phyloP scores from a whole-genome alignment of 1,140 invertebrate species.

The Elymnias hypermnestra region DNA sequence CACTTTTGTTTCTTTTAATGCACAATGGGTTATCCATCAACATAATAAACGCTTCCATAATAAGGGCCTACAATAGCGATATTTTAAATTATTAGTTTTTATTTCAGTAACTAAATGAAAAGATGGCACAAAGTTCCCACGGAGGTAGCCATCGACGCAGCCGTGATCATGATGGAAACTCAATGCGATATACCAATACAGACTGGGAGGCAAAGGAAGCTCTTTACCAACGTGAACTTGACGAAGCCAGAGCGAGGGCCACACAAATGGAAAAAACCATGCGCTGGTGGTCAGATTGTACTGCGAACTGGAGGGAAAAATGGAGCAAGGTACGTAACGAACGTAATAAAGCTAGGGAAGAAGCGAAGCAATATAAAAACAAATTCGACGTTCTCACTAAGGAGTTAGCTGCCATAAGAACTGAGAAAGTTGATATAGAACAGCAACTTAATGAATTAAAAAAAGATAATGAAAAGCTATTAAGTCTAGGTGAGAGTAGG shows the following conservation, averaged over 20 bases:
- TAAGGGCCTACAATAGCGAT: not conserved
- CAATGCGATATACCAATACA: constrained; percentile 55
- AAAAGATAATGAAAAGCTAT: constrained; percentile 60
- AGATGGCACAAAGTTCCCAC: constrained; percentile 67
- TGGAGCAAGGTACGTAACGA: constrained; percentile 93
- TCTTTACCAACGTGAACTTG: constrained; percentile 85
- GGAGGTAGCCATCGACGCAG: constrained; percentile 57
- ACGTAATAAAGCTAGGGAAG: constrained; percentile 91
- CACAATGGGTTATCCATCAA: too few relatives aligned
- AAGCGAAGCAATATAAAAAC: constrained; percentile 86
- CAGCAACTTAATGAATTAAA: constrained; percentile 74
- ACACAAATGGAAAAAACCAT: constrained; percentile 99
- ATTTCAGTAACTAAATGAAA: constrained; percentile 35
- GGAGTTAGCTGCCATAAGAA: constrained; percentile 84
- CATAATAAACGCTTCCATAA: too few relatives aligned
- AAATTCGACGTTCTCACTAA: constrained; percentile 88
- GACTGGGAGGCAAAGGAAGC: constrained; percentile 70
- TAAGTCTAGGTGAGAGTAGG: constrained; percentile 62
- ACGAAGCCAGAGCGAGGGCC: constrained; percentile 92
- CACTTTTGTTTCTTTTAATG: too few relatives aligned
- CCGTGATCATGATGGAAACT: constrained; percentile 47
- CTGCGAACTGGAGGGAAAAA: constrained; percentile 88
- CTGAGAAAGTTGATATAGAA: constrained; percentile 88
- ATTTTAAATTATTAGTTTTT: not conserved
- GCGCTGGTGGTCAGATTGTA: constrained; percentile 95